phyloP scores from a whole-genome alignment of 92 coral and sea anemone species.

The Bergia puertoricense region DNA sequence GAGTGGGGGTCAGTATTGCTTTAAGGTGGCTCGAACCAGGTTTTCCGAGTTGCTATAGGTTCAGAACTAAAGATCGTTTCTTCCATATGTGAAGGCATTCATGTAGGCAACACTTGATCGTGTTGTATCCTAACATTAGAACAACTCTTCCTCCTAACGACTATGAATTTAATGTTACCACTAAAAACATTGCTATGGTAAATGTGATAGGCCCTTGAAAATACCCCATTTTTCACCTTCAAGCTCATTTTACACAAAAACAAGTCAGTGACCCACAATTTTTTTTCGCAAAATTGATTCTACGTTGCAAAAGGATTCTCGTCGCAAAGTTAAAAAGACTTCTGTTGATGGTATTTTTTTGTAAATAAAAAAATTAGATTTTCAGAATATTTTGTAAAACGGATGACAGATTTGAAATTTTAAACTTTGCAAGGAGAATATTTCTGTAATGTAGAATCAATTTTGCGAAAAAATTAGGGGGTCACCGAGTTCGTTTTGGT shows the following conservation, averaged over 20 bases:
- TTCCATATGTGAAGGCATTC: background rate
- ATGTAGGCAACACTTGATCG: background rate
- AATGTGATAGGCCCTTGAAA: background rate
- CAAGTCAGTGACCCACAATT: background rate
- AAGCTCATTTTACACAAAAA: background rate
- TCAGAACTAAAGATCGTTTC: background rate
- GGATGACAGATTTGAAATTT: background rate
- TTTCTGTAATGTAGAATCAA: conserved; percentile 2
- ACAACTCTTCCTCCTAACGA: conserved; percentile 2
- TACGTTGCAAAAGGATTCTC: conserved; percentile 5
- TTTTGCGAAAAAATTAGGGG: no score
- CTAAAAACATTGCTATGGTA: background rate
- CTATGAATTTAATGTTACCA: background rate
- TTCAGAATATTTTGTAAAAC: conserved; percentile 5
- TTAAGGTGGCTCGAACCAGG: conserved; percentile 1
- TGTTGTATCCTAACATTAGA: background rate
- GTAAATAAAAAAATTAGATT: conserved; percentile 3
- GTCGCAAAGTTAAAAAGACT: background rate
- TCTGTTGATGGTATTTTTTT: background rate
- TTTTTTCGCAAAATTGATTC: background rate
- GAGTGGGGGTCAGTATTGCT: conserved; percentile 7
- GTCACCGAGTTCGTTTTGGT: no score
- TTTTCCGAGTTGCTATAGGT: background rate
- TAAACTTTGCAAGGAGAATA: conserved; percentile 8
- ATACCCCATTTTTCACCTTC: background rate